A percentile compares a stretch with the other conserved stretches of the same genome.
Conservation (phyloP, 2,888 invertebrate genomes). For the Seira ritae region DNA sequence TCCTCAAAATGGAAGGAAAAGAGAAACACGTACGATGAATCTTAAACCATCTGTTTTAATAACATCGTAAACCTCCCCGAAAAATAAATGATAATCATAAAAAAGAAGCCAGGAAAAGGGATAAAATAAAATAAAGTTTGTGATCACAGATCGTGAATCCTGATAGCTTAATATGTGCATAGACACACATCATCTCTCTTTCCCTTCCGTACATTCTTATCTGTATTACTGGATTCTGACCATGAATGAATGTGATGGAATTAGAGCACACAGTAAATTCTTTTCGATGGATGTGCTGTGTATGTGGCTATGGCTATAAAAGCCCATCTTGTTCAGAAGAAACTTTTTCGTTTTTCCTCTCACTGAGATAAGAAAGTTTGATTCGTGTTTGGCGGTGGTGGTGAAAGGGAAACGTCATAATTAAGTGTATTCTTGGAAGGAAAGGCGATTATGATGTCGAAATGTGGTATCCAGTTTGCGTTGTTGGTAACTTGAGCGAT, state of each 20-base stretch:
- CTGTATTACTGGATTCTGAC: not conserved
- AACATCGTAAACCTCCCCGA: slow-evolving; percentile 9
- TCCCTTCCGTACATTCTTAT: not conserved
- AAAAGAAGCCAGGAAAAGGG: not conserved
- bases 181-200: not conserved
- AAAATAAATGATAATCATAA: slow-evolving; percentile 14
- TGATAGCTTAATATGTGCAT: slow-evolving; percentile 4
- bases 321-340: not conserved
- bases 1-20: not conserved
- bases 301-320: no score
- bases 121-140: slow-evolving; percentile 3
- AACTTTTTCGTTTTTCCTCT: not conserved
- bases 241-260: not conserved
- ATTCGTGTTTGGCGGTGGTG: not conserved
- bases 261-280: no score
- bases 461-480: not conserved
- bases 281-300: no score
- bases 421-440: not conserved
- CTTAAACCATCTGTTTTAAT: slow-evolving; percentile 18
- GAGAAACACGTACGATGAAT: slow-evolving; percentile 21
- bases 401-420: slow-evolving; percentile 1
- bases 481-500: no score
- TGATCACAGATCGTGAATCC: slow-evolving; percentile 15
- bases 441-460: not conserved
- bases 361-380: slow-evolving; percentile 5